A percentile compares a stretch with the other conserved stretches of the same genome.
Conservation (phyloP, 2,888 invertebrate species). For the Scaptomyza flava region DNA sequence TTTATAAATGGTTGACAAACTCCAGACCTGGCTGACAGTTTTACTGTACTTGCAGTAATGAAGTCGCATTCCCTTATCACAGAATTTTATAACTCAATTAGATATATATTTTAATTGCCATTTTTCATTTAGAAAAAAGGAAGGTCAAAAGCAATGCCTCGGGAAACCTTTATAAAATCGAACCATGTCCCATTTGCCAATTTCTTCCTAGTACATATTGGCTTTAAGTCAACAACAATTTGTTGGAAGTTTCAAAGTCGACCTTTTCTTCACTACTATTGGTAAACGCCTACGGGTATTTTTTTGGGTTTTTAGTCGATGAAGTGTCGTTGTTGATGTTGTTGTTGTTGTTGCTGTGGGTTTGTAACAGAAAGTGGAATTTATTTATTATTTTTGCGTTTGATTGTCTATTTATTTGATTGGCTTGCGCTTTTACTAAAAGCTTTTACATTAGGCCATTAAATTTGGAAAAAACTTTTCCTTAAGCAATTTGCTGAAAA, state of each 20-base stretch:
- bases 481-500: slow-evolving; percentile 14
- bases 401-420: slow-evolving; percentile 74
- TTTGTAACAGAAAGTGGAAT: slow-evolving; percentile 47
- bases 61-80: slow-evolving; percentile 9
- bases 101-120: slow-evolving; percentile 16
- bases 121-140: slow-evolving; percentile 55
- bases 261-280: slow-evolving; percentile 29
- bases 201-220: slow-evolving; percentile 35
- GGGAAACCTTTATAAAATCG: slow-evolving; percentile 30
- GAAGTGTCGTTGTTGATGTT: slow-evolving; percentile 24
- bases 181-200: slow-evolving; percentile 3
- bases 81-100: too few species aligned
- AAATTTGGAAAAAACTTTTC: slow-evolving; percentile 34
- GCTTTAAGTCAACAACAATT: slow-evolving; percentile 56
- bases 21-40: slow-evolving; percentile 27
- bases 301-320: slow-evolving; percentile 35
- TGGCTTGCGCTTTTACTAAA: slow-evolving; percentile 57
- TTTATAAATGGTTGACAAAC: slow-evolving; percentile 1
- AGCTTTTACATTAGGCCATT: slow-evolving; percentile 51
- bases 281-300: slow-evolving; percentile 29
- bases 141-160: neutral
- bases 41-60: slow-evolving; percentile 32
- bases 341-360: slow-evolving; percentile 7
- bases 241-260: slow-evolving; percentile 9
- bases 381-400: slow-evolving; percentile 63